Evolutionary conservation across 2,797 vertebrate species (phyloP).

Genomic region (Dermochelys coriacea): DNA sequence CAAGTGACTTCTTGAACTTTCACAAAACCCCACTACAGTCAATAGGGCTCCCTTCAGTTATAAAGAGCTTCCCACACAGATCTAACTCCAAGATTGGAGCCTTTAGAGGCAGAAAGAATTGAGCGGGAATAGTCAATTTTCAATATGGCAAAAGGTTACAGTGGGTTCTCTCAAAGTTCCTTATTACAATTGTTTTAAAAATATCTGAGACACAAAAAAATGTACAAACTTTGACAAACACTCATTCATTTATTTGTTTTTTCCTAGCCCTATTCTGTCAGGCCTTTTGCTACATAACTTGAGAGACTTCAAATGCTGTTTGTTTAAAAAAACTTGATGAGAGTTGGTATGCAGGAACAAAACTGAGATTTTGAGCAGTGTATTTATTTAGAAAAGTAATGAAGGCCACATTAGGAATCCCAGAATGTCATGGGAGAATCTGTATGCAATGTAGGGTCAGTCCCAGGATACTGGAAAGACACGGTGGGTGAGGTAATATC

Average conservation of each 20-base stretch:
- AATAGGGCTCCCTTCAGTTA: neutral
- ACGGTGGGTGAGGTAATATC: neutral
- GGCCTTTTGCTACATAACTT: neutral
- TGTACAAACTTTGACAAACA: neutral
- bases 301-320: neutral
- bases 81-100: neutral
- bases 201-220: neutral
- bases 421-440: neutral
- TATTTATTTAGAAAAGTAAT: neutral
- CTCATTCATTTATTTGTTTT: neutral
- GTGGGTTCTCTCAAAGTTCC: neutral
- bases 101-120: too few species aligned
- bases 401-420: neutral
- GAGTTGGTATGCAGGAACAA: neutral
- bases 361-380: neutral
- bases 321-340: neutral
- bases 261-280: neutral
- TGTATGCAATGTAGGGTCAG: neutral
- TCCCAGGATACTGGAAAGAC: neutral
- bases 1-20: neutral
- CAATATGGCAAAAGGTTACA: neutral
- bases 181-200: neutral
- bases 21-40: neutral
- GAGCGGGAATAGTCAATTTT: too few species aligned
- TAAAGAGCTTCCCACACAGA: neutral